phyloP scores from a whole-genome alignment of 2,797 vertebrate species.

The Fistularia tabacaria region DNA sequence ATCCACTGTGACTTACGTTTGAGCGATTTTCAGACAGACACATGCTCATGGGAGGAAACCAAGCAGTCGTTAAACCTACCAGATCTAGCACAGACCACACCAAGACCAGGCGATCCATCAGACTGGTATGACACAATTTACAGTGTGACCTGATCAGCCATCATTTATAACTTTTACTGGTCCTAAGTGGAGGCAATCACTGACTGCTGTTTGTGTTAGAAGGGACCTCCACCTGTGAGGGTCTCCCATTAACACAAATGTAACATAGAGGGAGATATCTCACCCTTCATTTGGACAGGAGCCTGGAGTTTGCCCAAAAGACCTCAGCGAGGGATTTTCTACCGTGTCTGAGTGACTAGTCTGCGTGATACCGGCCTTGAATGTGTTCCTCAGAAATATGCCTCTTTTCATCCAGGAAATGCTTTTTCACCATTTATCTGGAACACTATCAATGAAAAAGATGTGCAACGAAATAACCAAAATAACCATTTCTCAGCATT shows the following conservation, averaged over 20 bases:
- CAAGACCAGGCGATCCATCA: constrained; percentile 66
- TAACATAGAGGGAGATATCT: constrained; percentile 57
- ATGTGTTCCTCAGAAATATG: constrained; percentile 12
- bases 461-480: constrained; percentile 56
- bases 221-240: constrained; percentile 72
- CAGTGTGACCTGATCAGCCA: constrained; percentile 70
- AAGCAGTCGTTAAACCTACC: constrained; percentile 62
- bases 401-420: constrained; percentile 13
- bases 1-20: constrained; percentile 57
- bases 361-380: constrained; percentile 3
- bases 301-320: constrained; percentile 22
- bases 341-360: constrained; percentile 24
- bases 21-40: constrained; percentile 62
- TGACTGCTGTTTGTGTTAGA: constrained; percentile 72
- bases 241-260: constrained; percentile 68
- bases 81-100: constrained; percentile 60
- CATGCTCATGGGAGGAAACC: constrained; percentile 60
- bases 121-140: constrained; percentile 68
- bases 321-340: constrained; percentile 13
- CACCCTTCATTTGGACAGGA: constrained; percentile 37
- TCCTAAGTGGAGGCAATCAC: constrained; percentile 69
- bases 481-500: constrained; percentile 52
- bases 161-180: constrained; percentile 78
- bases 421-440: constrained; percentile 39
- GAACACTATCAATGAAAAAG: constrained; percentile 55